Conservation (phyloP, 2,888 invertebrate genomes). For the Uloborus plumipes region DNA sequence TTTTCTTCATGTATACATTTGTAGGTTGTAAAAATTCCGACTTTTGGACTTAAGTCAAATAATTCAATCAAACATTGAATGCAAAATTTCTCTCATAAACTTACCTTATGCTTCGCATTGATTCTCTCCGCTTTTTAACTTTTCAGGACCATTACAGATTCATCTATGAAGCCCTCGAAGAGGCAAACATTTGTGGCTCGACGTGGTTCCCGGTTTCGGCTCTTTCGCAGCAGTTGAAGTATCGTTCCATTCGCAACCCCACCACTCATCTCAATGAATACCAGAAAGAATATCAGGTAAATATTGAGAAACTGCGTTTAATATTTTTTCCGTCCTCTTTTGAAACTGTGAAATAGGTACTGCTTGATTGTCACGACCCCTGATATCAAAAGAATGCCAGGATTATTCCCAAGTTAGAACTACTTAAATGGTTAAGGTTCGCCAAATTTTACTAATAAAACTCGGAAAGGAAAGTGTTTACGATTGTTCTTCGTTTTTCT, state of each 20-base stretch:
- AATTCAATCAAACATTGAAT: not conserved
- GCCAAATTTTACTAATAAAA: too few species aligned
- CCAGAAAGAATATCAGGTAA: slow-evolving; percentile 87
- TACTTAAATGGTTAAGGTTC: too few species aligned
- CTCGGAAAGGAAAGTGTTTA: too few species aligned
- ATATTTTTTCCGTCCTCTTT: not conserved
- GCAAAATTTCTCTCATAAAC: too few species aligned
- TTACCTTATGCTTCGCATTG: too few species aligned
- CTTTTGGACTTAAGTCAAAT: too few species aligned
- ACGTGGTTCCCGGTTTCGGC: slow-evolving; percentile 97
- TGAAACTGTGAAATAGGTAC: not conserved
- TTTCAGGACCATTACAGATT: slow-evolving; percentile 95
- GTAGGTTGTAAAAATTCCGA: too few species aligned
- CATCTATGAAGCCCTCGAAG: slow-evolving; percentile 95
- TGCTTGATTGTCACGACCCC: too few species aligned
- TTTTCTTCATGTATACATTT: too few species aligned
- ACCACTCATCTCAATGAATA: slow-evolving; percentile 91
- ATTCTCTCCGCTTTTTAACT: not conserved
- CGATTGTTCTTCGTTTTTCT: too few species aligned
- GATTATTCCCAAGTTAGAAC: too few species aligned
- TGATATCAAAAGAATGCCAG: too few species aligned
- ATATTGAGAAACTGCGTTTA: slow-evolving; percentile 4
- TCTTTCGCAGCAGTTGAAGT: slow-evolving; percentile 88
- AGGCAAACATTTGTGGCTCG: slow-evolving; percentile 90
- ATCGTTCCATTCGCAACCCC: slow-evolving; percentile 88